Evolutionary conservation across 2,113 vertebrate genomes (phyloP), one percentile per base, ranked within the genome.

Genomic region (Anoplopoma fimbria): DNA sequence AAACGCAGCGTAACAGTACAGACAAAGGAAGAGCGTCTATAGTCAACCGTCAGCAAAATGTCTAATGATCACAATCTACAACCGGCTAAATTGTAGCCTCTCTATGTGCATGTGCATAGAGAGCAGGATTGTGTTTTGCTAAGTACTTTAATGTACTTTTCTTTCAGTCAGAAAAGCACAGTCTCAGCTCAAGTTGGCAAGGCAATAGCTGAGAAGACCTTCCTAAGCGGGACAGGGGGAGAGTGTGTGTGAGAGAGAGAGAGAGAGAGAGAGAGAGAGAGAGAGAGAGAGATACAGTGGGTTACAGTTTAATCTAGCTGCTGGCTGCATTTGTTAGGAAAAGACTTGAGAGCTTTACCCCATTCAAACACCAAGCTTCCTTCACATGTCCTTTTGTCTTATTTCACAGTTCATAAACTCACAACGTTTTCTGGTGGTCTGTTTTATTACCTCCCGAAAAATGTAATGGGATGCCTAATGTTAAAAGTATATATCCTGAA

Each of bases 111-210:
- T 82, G 60, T 63, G 79, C 82, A 87, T 53, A 27, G 67, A 86
- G 47, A 83, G 87, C 65, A 69, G 80, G 84, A 77, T 88, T 83
- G 79, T 84, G 70, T 82, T 51, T 71, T 64, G 29, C 78, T 81
- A 84, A 85, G 83, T 85, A 88, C 80, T 77, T 83, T 75, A 82
- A 88, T 89, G 77, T 78, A 75, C 79, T 88, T 90, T 86, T 86
- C 83, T 72, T 80, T 85, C 62, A 77, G 79, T 81, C 75, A 75
- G 58, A 79, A 79, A 84, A 60, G 31, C 75, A 31, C 78, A 79
- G 61, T 63, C 68, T 87, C 65, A 74, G 85, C 81, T 85, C 47
- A 62, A 55, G 55, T 63, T 85, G 89, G 87, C 72, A n/a, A 62
- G 65, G 5, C 13, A 67, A 88, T 87, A 85, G 31, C 57, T 51